Conservation (phyloP, 2,888 invertebrate species). For the Podotricha telesiphe region DNA sequence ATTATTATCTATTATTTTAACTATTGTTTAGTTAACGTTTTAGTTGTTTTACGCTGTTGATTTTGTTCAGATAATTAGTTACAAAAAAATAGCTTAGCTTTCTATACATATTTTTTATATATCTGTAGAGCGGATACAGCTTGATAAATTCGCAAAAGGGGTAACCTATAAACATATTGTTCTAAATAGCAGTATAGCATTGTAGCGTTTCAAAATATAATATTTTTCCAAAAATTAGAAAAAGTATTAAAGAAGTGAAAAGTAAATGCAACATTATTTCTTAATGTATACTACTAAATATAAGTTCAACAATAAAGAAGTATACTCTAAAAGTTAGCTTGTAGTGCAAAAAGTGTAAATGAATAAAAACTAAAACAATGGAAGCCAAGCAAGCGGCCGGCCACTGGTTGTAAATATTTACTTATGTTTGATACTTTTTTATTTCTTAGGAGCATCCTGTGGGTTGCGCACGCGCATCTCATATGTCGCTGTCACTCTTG, state of each 20-base stretch:
- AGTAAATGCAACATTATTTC: too few species aligned
- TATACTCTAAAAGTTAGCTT: neutral
- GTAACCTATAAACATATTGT: too few species aligned
- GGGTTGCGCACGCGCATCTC: slow-evolving; percentile 47
- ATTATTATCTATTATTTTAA: slow-evolving; percentile 9
- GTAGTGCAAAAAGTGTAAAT: neutral
- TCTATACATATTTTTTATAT: neutral
- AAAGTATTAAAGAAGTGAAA: too few species aligned
- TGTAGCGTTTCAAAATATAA: too few species aligned
- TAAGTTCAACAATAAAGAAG: neutral
- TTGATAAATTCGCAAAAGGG: too few species aligned
- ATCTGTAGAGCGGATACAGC: neutral
- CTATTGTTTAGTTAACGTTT: neutral
- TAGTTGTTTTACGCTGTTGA: neutral
- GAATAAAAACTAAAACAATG: slow-evolving; percentile 18
- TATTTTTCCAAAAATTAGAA: too few species aligned
- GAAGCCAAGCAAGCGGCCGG: slow-evolving; percentile 7
- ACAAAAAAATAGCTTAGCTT: neutral
- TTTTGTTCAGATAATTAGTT: neutral
- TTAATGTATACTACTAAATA: neutral
- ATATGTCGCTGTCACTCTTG: slow-evolving; percentile 57
- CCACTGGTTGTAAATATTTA: slow-evolving; percentile 27
- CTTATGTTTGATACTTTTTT: slow-evolving; percentile 23
- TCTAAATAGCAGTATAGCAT: too few species aligned
- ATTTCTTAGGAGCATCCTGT: slow-evolving; percentile 38